A percentile compares a stretch with the other conserved stretches of the same genome.
Evolutionary conservation across 2,888 invertebrate genomes (phyloP).

Genomic region (Synanthedon formicaeformis): DNA sequence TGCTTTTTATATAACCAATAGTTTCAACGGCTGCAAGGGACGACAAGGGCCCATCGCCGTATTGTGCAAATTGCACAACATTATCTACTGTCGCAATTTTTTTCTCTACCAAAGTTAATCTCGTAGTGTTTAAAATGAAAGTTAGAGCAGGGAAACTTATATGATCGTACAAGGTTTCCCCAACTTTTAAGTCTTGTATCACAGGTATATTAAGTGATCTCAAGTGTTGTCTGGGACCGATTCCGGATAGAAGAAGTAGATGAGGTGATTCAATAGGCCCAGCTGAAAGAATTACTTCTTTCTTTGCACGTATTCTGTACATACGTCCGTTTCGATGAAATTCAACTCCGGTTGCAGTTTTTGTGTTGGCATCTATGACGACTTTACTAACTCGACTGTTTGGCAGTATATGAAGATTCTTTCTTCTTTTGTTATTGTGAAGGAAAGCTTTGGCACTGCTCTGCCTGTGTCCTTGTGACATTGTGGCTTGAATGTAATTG

Average conservation of each 20-base stretch:
- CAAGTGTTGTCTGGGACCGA: conserved; percentile 74
- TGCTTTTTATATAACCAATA: conserved; percentile 71
- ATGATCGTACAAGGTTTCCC: conserved; percentile 77
- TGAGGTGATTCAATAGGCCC: conserved; percentile 87
- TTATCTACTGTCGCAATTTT: conserved; percentile 35
- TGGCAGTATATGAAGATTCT: conserved; percentile 70
- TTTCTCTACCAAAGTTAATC: conserved; percentile 32
- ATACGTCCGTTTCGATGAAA: conserved; percentile 53
- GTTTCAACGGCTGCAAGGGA: conserved; percentile 70
- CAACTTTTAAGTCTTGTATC: conserved; percentile 74
- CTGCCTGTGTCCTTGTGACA: conserved; percentile 57
- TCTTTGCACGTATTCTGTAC: conserved; percentile 45
- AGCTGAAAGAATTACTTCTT: conserved; percentile 74
- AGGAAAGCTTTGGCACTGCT: conserved; percentile 73
- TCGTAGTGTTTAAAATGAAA: conserved; percentile 62
- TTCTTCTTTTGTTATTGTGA: conserved; percentile 58
- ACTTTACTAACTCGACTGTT: conserved; percentile 69
- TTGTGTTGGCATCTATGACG: conserved; percentile 67
- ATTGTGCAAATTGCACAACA: conserved; percentile 38
- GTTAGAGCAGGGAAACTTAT: conserved; percentile 70
- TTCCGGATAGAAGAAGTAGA: conserved; percentile 75
- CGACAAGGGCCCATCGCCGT: conserved; percentile 66
- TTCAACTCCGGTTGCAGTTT: conserved; percentile 47
- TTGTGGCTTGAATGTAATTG: conserved; percentile 56
- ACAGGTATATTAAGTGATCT: conserved; percentile 69